Percentiles rank a stretch among this genome's conserved stretches.
These are phyloP conservation scores for Melanaphis sacchari DNA, from an alignment of 1,140 invertebrate genomes.

Conservation along the genomic window DNA sequence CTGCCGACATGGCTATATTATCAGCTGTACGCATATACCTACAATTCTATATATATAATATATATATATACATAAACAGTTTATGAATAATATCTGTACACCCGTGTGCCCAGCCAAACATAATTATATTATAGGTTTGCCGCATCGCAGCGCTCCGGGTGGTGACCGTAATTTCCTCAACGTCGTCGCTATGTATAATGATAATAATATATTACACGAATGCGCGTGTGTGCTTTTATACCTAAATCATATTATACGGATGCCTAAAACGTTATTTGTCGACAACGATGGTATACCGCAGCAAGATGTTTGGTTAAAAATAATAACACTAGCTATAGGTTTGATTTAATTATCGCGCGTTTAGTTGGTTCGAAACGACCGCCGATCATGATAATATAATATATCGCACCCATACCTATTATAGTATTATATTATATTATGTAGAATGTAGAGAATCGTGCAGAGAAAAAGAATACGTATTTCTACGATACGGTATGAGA, in stretches of 20 bases:
- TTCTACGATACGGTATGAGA: not conserved
- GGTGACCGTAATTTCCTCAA: constrained; percentile 2
- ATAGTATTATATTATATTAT: not conserved
- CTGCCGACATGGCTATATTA: not conserved
- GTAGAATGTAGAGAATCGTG: not conserved
- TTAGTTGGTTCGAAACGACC: not conserved
- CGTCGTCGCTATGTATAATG: not conserved
- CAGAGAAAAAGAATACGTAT: not conserved
- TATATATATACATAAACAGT: not conserved
- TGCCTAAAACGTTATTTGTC: not conserved
- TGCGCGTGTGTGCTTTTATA: not conserved
- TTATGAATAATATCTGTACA: not conserved
- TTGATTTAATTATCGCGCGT: constrained; percentile 9
- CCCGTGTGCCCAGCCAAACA: not conserved
- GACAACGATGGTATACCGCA: not conserved
- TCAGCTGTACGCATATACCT: not conserved
- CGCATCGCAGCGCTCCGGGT: not conserved
- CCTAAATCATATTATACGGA: not conserved
- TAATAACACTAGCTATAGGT: not conserved
- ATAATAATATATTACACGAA: not conserved
- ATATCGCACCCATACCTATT: not conserved
- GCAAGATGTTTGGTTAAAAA: not conserved
- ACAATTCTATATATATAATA: not conserved
- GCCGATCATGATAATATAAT: constrained; percentile 4
- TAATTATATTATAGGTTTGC: constrained; percentile 18